Conservation (phyloP, 2,797 vertebrate genomes). For the Orestias chungarensis region DNA sequence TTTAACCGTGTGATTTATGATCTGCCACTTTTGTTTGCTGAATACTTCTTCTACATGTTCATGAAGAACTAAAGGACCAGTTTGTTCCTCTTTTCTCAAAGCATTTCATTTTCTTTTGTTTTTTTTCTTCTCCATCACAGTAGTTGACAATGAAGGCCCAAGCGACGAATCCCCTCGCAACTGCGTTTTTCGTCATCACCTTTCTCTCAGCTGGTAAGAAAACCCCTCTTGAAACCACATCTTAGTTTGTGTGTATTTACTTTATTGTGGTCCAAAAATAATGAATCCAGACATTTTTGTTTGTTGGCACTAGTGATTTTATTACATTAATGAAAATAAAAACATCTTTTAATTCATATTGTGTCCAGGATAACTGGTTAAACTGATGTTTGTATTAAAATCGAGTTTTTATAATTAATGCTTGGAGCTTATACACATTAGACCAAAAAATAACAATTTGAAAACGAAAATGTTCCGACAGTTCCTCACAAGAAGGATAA, state of each 20-base stretch:
- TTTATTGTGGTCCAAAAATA: not conserved
- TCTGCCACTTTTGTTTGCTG: not conserved
- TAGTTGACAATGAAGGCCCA: constrained; percentile 22
- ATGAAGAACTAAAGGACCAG: not conserved
- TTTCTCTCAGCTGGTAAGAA: constrained; percentile 46
- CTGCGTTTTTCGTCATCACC: constrained; percentile 31
- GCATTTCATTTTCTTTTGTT: constrained; percentile 5
- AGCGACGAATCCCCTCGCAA: constrained; percentile 11
- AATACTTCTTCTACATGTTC: not conserved
- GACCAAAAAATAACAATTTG: not conserved
- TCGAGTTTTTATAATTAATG: not conserved
- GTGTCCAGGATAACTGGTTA: not conserved
- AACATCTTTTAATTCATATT: no score
- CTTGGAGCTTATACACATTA: not conserved
- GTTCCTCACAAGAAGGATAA: not conserved
- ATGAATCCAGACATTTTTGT: not conserved
- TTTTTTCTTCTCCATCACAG: constrained; percentile 23
- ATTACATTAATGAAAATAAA: not conserved
- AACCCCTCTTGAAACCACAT: no score
- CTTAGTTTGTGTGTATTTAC: not conserved
- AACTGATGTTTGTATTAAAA: not conserved
- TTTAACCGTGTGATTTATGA: not conserved
- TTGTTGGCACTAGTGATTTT: not conserved
- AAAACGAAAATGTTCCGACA: not conserved
- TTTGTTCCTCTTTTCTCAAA: constrained; percentile 27